Evolutionary conservation across 1,140 invertebrate species (phyloP).

Genomic region (Phymastichus coffea): DNA sequence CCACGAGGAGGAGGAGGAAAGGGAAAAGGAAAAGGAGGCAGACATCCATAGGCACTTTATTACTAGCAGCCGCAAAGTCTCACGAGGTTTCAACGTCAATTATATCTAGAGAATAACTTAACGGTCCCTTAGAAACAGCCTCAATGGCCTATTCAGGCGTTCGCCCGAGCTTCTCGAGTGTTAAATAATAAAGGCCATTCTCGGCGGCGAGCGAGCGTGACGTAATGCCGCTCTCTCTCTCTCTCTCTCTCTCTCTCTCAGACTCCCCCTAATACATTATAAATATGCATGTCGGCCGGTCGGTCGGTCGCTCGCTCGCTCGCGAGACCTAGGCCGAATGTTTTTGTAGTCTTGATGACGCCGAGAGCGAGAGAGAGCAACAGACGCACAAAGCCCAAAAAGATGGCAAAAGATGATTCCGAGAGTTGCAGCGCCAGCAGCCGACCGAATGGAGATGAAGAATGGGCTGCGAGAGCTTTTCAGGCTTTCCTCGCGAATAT

Average conservation of each 20-base stretch:
- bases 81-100: slow-evolving; percentile 53
- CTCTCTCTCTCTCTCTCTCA: not conserved
- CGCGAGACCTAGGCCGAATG: too few species aligned
- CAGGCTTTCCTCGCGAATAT: slow-evolving; percentile 43
- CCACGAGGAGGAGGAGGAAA: too few species aligned
- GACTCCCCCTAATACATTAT: too few species aligned
- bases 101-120: slow-evolving; percentile 57
- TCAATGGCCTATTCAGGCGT: slow-evolving; percentile 57
- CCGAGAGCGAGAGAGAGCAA: too few species aligned
- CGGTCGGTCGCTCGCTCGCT: not conserved
- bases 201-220: slow-evolving; percentile 40
- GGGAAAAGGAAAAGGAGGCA: too few species aligned
- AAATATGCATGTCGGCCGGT: too few species aligned
- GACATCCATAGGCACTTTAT: slow-evolving; percentile 47
- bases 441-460: too few species aligned
- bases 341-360: too few species aligned
- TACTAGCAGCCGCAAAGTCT: slow-evolving; percentile 42
- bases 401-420: too few species aligned
- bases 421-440: too few species aligned
- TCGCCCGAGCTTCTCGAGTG: slow-evolving; percentile 53
- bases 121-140: slow-evolving; percentile 55
- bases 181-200: slow-evolving; percentile 56
- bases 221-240: slow-evolving; percentile 38
- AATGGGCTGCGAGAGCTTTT: too few species aligned
- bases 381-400: too few species aligned